Evolutionary conservation across 2,797 vertebrate genomes (phyloP).

Genomic region (Nasua narica): DNA sequence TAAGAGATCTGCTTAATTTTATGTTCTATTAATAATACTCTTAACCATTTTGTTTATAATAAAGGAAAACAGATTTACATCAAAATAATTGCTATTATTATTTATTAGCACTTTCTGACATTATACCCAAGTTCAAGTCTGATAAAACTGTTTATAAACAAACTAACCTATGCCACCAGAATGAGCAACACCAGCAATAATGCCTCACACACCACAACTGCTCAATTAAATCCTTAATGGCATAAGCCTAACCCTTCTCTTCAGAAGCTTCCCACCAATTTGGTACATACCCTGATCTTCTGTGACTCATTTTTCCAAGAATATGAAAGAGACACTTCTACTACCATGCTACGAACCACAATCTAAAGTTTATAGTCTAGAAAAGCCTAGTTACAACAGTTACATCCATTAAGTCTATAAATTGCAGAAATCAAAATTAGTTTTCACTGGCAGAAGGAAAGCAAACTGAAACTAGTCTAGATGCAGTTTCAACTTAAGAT

Average conservation of each 20-base stretch:
- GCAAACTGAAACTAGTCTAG: not conserved
- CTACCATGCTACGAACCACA: not conserved
- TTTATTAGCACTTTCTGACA: not conserved
- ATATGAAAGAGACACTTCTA: not conserved
- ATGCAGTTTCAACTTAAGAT: not conserved
- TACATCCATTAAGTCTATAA: not conserved
- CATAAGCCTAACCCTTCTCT: not conserved
- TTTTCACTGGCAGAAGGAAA: not conserved
- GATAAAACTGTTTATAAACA: not conserved
- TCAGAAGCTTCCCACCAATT: not conserved
- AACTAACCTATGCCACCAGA: not conserved
- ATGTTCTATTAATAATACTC: not conserved
- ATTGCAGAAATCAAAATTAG: not conserved
- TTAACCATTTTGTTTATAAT: not conserved
- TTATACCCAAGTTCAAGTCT: not conserved
- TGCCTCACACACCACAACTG: not conserved
- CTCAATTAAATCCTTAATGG: not conserved
- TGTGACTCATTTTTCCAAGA: not conserved
- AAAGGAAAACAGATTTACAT: not conserved
- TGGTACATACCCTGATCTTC: not conserved
- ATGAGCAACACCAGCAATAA: not conserved
- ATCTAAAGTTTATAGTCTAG: not conserved
- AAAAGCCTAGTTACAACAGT: not conserved
- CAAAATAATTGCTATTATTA: not conserved
- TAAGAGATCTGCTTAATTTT: not conserved